Base-by-base conservation (phyloP, 2,797 vertebrate genomes). In the Monodelphis domestica region DNA sequence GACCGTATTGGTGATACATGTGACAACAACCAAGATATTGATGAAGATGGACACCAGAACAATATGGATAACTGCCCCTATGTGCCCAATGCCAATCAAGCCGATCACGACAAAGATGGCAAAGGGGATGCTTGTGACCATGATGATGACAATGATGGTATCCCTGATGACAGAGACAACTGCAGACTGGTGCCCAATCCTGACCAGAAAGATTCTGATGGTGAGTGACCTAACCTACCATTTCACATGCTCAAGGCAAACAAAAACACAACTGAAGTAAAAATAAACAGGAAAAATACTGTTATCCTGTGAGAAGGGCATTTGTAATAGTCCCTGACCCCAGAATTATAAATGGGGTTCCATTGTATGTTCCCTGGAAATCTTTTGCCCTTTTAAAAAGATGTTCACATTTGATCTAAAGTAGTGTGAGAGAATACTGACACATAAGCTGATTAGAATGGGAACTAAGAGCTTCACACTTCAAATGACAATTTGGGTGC, bases 1-100 rank as follows among this genome's bases (percentile, higher is more conserved):
- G 99, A 99, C 97, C 99, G 91, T 53, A 98, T 99, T 87, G 99
- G 99, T 95, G 99, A 99, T 97, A 98, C 99, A 89, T 99, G 99
- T 11, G 99, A 99, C 98, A 99, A 98, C 98, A 99, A 99, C 97
- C 99, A 99, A 98, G 99, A 99, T 97, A 99, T 99, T 96, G 99
- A 99, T 54, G 99, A 99, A 96, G 99, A 99, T 5, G 99, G 99
- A 54, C 99, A 99, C 98, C 99, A 99, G 98, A 99, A 99, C 98
- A 99, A 99, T 95, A 98, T 99, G 97, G 99, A 99, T 98, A 99
- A 99, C 97, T 99, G 99, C 91, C 99, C 99, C 38, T 99, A 99
- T 88, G 99, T 99, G 95, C 97, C 99, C 78, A 99, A 99, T 45
- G 99, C 99, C 95, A 99, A 99, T 98, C 99, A 99, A 98, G 99